These are phyloP conservation scores for Aphelenchoides bicaudatus DNA, from an alignment of 2,888 invertebrate species.

Conservation along the genomic window DNA sequence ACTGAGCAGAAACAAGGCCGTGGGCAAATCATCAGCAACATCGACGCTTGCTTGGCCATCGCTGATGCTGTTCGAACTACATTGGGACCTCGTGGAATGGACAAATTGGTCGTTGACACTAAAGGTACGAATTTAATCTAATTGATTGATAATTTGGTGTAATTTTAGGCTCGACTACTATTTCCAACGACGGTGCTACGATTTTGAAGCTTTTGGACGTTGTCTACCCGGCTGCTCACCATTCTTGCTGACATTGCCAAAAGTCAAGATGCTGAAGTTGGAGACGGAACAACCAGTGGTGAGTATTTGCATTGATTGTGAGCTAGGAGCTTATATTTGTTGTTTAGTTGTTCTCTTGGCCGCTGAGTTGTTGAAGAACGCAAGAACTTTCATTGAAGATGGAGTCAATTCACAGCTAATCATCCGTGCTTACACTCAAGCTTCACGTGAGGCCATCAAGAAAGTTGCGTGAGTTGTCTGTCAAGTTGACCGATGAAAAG, in stretches of 20 bases:
- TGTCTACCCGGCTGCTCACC: constrained; percentile 94
- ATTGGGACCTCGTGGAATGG: constrained; percentile 96
- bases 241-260: constrained; percentile 97
- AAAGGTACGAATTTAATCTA: constrained; percentile 58
- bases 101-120: constrained; percentile 89
- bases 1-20: constrained; percentile 86
- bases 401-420: constrained; percentile 89
- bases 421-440: constrained; percentile 80
- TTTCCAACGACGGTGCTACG: constrained; percentile 98
- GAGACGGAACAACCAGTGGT: constrained; percentile 84
- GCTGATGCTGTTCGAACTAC: constrained; percentile 96
- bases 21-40: constrained; percentile 70
- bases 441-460: constrained; percentile 74
- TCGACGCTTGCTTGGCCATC: constrained; percentile 66
- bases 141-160: background rate
- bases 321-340: background rate
- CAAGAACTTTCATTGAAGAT: constrained; percentile 92
- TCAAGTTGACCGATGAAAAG: constrained; percentile 63
- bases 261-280: constrained; percentile 75
- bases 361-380: constrained; percentile 87
- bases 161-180: constrained; percentile 75
- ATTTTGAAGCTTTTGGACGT: constrained; percentile 96
- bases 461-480: constrained; percentile 77
- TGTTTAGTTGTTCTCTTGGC: constrained; percentile 85
- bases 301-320: constrained; percentile 11